Percentiles rank a stretch among this genome's conserved stretches.
Conservation (phyloP, 92 coral and sea anemone genomes). For the Anthopleura xanthogrammica region DNA sequence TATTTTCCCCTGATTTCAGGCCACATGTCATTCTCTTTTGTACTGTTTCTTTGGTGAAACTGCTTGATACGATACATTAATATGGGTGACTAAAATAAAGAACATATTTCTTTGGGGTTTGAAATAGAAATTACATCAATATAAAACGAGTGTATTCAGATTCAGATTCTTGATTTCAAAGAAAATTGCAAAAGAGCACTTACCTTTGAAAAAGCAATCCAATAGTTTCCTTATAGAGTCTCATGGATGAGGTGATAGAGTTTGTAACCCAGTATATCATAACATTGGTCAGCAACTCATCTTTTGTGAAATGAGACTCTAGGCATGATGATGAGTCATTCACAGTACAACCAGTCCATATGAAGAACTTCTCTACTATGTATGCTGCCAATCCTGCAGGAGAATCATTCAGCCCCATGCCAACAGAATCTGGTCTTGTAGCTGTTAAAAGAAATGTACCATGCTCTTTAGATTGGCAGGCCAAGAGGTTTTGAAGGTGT, state of each 20-base stretch:
- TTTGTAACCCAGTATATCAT: conserved; percentile 89
- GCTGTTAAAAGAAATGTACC: conserved; percentile 39
- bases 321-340: conserved; percentile 65
- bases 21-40: too few species aligned
- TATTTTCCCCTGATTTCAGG: too few species aligned
- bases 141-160: too few species aligned
- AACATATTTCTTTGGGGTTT: too few species aligned
- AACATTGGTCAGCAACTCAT: conserved; percentile 74
- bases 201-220: conserved; percentile 1
- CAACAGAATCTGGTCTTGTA: conserved; percentile 81
- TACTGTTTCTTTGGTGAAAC: too few species aligned
- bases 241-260: conserved; percentile 72
- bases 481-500: too few species aligned
- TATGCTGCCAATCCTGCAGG: conserved; percentile 90
- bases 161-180: not conserved
- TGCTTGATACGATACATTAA: too few species aligned
- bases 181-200: not conserved
- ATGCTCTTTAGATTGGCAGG: too few species aligned
- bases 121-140: too few species aligned
- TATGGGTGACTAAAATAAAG: too few species aligned
- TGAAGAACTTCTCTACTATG: conserved; percentile 77
- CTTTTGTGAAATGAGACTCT: conserved; percentile 72
- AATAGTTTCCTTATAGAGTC: conserved; percentile 63
- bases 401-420: conserved; percentile 76
- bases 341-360: conserved; percentile 71